Evolutionary conservation across 2,113 vertebrate species (phyloP), one percentile per base, ranked within the genome.

Genomic region (Centropristis striata): DNA sequence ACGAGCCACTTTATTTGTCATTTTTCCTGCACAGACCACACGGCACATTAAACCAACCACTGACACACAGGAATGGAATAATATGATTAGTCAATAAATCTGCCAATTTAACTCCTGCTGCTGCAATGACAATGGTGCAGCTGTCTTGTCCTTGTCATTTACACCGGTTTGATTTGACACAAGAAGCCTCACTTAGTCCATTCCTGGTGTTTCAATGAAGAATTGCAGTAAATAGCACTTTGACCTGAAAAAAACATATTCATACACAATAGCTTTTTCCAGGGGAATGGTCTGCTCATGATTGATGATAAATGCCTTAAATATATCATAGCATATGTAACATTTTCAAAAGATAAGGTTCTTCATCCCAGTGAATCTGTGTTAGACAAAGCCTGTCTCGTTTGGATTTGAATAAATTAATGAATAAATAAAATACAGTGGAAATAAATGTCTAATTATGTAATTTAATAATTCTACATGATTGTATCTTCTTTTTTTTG

Each of bases 61-160:
- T 11, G 53, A 75, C 36, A 44, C 66, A 47, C 27, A 8, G 25
- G 39, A 54, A 61, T 58, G 39, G 63, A 80, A 76, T 20, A 55
- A 53, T 55, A 23, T 70, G 49, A 86, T 87, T 67, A 59, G 57
- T 76, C 59, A 59, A 84, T 84, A 87, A 90, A 83, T 78, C 57
- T 47, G 77, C 75, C 78, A 66, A 60, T 74, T 81, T 2, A 55
- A 55, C 58, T 49, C 53, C 44, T 81, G 69, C 64, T 59, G 80
- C 44, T 77, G 49, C 51, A 50, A 44, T 68, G 27, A 58, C 53
- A 83, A 18, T 55, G 60, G 8, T 20, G 36, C 70, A 83, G 78
- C 78, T 86, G 75, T 20, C 61, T 36, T 54, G 23, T 41, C 49
- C 41, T 68, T 10, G 32, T 60, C 39, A 65, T 50, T 69, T 10